Evolutionary conservation across 2,888 invertebrate genomes (phyloP), one percentile per base, ranked within the genome.

Genomic region (Melinaea marsaeus): DNA sequence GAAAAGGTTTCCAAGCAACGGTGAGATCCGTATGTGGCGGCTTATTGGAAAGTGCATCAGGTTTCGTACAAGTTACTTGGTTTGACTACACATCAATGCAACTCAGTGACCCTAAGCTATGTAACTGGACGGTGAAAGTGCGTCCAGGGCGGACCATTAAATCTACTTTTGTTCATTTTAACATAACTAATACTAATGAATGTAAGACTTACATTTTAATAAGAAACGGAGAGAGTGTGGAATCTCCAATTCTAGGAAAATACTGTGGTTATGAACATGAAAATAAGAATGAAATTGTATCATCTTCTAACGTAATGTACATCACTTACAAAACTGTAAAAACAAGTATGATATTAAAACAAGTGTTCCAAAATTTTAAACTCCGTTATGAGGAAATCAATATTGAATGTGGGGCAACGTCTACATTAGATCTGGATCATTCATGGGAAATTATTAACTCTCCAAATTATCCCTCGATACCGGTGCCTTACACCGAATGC

Each of bases 401-500:
- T 32, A 77, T 92, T 58, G 91, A 92, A 59, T 97, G 97, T 81
- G 96, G 96, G 1, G 93, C 92, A 6, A 89, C 90, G 13, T 87
- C 94, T n/a, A 76, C 75, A n/a, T 80, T 97, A 57, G 86, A 90
- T 11, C 63, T 80, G 0, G 82, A 84, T 1, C 85, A 90, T 59
- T 84, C 78, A 51, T 88, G 86, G 68, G 91, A 92, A 67, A 82
- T 88, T 57, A 93, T 98, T 62, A 91, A 81, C 32, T 94, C 97
- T 0, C 98, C 97, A 0, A 95, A 95, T 72, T 97, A 95, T 85
- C 98, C 98, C 0, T 93, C 93, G 65, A 91, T 94, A 33, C 97
- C 98, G 1, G 88, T 93, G 55, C 93, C 96, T 1, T 95, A 95
- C 74, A 92, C 94, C 0, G 97, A 97, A 83, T 98, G 98, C 79